Evolutionary conservation across 2,888 invertebrate species (phyloP).

Genomic region (Trypoxylon attenuatum): DNA sequence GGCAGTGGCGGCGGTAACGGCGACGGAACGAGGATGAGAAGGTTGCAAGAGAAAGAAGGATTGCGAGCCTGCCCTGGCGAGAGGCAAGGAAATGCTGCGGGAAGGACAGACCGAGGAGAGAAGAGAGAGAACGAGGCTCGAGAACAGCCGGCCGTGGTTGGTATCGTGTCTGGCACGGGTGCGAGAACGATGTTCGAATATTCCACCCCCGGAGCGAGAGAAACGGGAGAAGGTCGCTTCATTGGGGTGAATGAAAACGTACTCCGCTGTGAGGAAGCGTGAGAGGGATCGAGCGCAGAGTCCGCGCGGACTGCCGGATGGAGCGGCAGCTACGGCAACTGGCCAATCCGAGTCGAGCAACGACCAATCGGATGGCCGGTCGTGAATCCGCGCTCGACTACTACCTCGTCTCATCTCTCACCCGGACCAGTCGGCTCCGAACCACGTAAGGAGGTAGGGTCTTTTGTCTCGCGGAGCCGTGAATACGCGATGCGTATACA

Average conservation of each 20-base stretch:
- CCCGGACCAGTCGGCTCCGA: slow-evolving; percentile 55
- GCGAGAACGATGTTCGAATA: slow-evolving; percentile 36
- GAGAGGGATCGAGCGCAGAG: slow-evolving; percentile 20
- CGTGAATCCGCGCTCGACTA: slow-evolving; percentile 39
- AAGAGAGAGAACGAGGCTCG: slow-evolving; percentile 41
- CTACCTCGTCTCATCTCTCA: slow-evolving; percentile 42
- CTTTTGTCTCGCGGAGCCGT: slow-evolving; percentile 69
- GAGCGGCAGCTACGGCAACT: too few relatives aligned
- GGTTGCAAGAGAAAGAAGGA: slow-evolving; percentile 33
- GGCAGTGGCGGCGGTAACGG: slow-evolving; percentile 37
- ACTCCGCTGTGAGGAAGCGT: slow-evolving; percentile 3
- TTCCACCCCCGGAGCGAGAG: slow-evolving; percentile 3
- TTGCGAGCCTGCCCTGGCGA: slow-evolving; percentile 18
- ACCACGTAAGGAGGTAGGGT: slow-evolving; percentile 63
- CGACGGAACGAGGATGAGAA: slow-evolving; percentile 24
- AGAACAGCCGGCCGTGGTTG: slow-evolving; percentile 52
- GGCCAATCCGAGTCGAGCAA: slow-evolving; percentile 44
- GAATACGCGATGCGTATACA: slow-evolving; percentile 64
- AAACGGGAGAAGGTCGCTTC: slow-evolving; percentile 5
- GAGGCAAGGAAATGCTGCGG: slow-evolving; percentile 36
- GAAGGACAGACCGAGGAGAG: too few relatives aligned
- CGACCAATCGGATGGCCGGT: slow-evolving; percentile 43
- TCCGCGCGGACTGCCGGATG: slow-evolving; percentile 61
- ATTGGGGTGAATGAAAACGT: slow-evolving; percentile 16
- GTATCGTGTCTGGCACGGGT: slow-evolving; percentile 30